These are phyloP conservation scores for Synanthedon myopaeformis DNA, from an alignment of 2,888 invertebrate genomes.

Conservation along the genomic window DNA sequence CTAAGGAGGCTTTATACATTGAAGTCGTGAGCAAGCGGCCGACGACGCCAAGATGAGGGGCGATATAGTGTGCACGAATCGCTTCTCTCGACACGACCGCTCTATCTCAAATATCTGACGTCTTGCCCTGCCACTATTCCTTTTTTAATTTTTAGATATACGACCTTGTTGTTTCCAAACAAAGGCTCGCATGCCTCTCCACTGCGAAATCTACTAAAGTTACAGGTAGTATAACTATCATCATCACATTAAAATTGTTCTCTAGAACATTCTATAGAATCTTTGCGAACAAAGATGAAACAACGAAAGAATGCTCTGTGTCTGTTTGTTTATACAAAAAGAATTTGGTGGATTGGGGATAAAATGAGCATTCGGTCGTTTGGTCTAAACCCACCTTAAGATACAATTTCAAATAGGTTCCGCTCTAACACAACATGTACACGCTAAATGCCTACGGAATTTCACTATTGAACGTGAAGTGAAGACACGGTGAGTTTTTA, in stretches of 20 bases:
- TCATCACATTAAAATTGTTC: too few relatives aligned
- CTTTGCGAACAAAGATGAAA: too few relatives aligned
- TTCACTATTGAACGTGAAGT: not conserved
- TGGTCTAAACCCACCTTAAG: too few relatives aligned
- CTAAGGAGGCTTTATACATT: not conserved
- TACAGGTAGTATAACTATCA: too few relatives aligned
- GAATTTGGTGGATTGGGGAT: too few relatives aligned
- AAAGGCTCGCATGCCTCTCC: too few relatives aligned
- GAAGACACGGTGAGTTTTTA: not conserved
- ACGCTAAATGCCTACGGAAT: not conserved
- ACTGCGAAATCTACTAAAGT: too few relatives aligned
- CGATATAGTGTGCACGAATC: constrained; percentile 28
- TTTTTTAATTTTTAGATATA: constrained; percentile 1
- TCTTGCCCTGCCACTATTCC: constrained; percentile 4
- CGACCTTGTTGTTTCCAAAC: not conserved
- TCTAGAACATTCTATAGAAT: too few relatives aligned
- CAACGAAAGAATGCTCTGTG: too few relatives aligned
- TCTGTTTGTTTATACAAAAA: too few relatives aligned
- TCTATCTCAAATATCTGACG: constrained; percentile 16
- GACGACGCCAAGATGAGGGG: constrained; percentile 5
- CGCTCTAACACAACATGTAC: not conserved
- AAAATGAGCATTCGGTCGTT: too few relatives aligned
- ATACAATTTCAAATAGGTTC: not conserved
- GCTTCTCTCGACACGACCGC: constrained; percentile 15
- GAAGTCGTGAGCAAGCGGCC: not conserved